These are phyloP conservation scores for Chironomus tentans DNA, from an alignment of 2,888 invertebrate species.

Conservation along the genomic window DNA sequence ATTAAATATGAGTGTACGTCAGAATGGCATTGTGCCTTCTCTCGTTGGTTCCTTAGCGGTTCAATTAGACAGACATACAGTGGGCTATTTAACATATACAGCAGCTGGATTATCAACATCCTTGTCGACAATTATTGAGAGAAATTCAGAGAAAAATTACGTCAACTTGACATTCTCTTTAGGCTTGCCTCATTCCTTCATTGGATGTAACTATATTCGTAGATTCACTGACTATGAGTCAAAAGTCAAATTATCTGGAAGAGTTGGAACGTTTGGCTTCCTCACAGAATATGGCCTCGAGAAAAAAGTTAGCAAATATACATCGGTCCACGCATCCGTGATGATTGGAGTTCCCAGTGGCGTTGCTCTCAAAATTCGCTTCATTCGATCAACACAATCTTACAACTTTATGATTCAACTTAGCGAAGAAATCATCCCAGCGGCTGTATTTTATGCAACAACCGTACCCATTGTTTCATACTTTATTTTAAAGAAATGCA, in stretches of 20 bases:
- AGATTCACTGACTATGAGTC: constrained; percentile 72
- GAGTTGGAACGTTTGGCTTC: constrained; percentile 77
- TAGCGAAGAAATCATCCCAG: constrained; percentile 81
- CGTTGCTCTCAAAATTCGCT: constrained; percentile 77
- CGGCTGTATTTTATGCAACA: constrained; percentile 88
- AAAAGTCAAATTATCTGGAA: constrained; percentile 65
- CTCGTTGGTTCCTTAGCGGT: constrained; percentile 70
- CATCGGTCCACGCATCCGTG: constrained; percentile 75
- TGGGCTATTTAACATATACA: constrained; percentile 81
- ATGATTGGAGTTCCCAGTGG: constrained; percentile 79
- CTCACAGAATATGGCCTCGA: constrained; percentile 85
- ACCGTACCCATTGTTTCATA: constrained; percentile 75
- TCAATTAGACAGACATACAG: constrained; percentile 78
- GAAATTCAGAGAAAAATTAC: constrained; percentile 61
- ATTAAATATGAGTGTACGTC: constrained; percentile 64
- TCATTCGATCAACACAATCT: constrained; percentile 77
- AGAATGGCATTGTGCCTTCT: constrained; percentile 66
- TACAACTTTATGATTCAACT: constrained; percentile 83
- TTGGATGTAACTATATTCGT: constrained; percentile 64
- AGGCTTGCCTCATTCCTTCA: constrained; percentile 70
- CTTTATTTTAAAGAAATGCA: constrained; percentile 69
- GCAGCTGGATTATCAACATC: constrained; percentile 58
- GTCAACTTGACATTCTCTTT: constrained; percentile 67
- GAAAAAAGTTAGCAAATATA: constrained; percentile 86
- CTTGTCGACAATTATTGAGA: constrained; percentile 71